Evolutionary conservation across 2,888 invertebrate species (phyloP), one percentile per base, ranked within the genome.

Genomic region (Ferdinandea cuprea): DNA sequence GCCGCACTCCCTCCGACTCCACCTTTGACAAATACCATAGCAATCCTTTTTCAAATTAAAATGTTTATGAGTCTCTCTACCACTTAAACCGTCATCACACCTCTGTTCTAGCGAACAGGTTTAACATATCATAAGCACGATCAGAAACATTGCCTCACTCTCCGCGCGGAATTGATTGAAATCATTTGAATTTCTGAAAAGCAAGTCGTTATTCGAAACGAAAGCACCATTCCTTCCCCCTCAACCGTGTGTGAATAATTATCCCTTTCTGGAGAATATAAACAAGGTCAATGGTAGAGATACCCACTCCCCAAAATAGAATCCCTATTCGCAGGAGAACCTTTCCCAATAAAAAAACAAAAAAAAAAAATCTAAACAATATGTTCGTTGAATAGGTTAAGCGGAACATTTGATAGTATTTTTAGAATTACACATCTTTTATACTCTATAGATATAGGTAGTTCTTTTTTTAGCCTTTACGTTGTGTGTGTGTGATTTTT

Each of bases 281-380:
- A 66, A 30, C 66, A 66, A 66, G 66, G 66, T 66, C 66, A 66
- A 52, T 40, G 40, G 37, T 42, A 42, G n/a, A 42, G 25, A 25
- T 3, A 2, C 2, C 66, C 5, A 17, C 42, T 3, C 25, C 2
- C 66, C 5, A 17, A 52, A 66, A 66, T 66, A 66, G 52, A 52
- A n/a, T 42, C 40, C 54, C 54, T 19, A 48, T 40, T 17, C 1
- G 15, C 42, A 66, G 52, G 28, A 15, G 35, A 58, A 69, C 69
- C 69, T 69, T 56, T 69, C 58, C 69, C 69, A 69, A 69, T 69
- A 48, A 48, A n/a, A 46, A 2, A 1, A 35, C n/a, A 35, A 35
- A 42, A 7, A 42, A 15, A 5, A 9, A 1, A 19, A n/a, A n/a
- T n/a, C 46, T 19, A 46, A 3, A 40, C 40, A 40, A 9, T 13